These are phyloP conservation scores for Sphaeridia pumilis DNA, from an alignment of 2,888 invertebrate genomes.

Conservation along the genomic window DNA sequence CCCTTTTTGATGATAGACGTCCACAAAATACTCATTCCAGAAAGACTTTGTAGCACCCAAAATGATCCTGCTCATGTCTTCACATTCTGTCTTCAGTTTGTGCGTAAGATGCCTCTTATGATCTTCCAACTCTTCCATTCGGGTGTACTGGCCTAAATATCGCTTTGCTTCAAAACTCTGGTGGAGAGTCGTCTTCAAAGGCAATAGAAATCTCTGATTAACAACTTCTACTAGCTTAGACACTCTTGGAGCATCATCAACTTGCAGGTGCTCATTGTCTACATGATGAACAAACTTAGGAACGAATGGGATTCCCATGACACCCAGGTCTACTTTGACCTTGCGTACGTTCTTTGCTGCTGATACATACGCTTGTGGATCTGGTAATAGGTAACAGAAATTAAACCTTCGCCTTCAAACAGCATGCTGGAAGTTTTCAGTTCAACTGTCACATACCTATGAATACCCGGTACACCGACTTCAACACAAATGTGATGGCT, in stretches of 20 bases:
- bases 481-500: constrained; percentile 18
- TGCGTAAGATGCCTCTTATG: constrained; percentile 13
- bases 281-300: constrained; percentile 23
- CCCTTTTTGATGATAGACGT: constrained; percentile 26
- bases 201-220: constrained; percentile 19
- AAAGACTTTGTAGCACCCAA: constrained; percentile 28
- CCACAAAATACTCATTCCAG: constrained; percentile 30
- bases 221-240: constrained; percentile 21
- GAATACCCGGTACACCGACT: constrained; percentile 25
- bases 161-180: constrained; percentile 9
- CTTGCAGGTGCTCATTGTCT: constrained; percentile 17
- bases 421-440: too few species aligned
- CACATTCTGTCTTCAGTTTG: constrained; percentile 19
- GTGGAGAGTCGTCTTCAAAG: constrained; percentile 19
- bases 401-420: too few species aligned
- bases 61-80: constrained; percentile 31
- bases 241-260: constrained; percentile 28
- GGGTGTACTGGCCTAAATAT: constrained; percentile 17
- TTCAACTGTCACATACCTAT: constrained; percentile 26
- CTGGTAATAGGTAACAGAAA: too few species aligned
- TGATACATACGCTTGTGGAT: constrained; percentile 28
- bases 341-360: constrained; percentile 25
- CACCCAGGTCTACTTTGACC: constrained; percentile 16
- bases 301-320: constrained; percentile 22
- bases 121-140: constrained; percentile 22